Base-by-base conservation (phyloP, 2,888 invertebrate genomes). In the Epistrophe grossulariae region DNA sequence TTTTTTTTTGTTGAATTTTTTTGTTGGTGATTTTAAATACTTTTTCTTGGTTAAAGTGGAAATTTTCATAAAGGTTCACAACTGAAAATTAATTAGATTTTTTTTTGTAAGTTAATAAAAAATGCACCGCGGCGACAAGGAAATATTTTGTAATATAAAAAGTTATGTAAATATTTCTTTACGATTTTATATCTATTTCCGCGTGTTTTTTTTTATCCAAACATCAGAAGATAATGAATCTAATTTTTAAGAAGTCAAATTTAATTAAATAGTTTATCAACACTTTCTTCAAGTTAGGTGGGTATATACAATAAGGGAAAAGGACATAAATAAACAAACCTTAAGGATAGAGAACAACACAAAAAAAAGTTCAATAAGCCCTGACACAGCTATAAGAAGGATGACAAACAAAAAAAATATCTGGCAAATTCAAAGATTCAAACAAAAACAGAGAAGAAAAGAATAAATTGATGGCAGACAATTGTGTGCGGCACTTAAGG, bases 231-330 rank as follows among this genome's bases (percentile, higher is more conserved):
- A 79, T 76, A 48, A 3, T 48, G 62, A 73, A 73, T 78, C 81
- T 79, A 43, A 3, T 4, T 5, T 7, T 24, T 28, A 19, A 35
- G 17, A 28, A 38, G 17, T 38, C 72, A 55, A 79, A 64, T 50
- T 80, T 52, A 45, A 71, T 77, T 68, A 77, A 80, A 45, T 72
- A 68, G 80, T 80, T 77, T 76, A 66, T 71, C 71, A 62, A 79
- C 79, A 66, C 66, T 66, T 43, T 40, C 28, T 31, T 28, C 17
- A 38, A 43, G n/a, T 2, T 48, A 11, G n/a, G n/a, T n/a, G n/a
- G n/a, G n/a, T 35, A 35, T 8, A 2, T 40, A 38, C 24, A 28
- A 48, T 24, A 62, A 2, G 11, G 55, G n/a, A 78, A 48, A 77
- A 80, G 43, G 66, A 60, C 40, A 70, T 70, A 77, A 74, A 78